Base-by-base conservation (phyloP, 2,888 invertebrate species). In the Adelphocoris suturalis region DNA sequence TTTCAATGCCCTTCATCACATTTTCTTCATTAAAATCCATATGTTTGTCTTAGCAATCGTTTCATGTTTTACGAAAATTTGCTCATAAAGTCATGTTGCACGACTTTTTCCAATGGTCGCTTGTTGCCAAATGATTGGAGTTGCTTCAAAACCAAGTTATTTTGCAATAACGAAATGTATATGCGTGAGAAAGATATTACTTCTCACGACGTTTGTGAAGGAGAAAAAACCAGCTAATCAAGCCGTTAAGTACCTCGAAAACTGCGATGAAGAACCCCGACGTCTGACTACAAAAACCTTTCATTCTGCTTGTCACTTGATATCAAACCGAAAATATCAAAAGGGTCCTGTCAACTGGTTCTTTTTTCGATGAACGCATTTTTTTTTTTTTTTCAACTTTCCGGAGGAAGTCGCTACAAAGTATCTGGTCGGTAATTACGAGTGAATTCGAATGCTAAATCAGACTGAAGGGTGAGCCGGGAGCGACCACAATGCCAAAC, bases 191-290 rank as follows among this genome's bases (percentile, higher is more conserved):
- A 75, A 5, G 46, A 0, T 46, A 3, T 37, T 57, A 13, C n/a
- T 48, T 23, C 47, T 48, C 48, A 81, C 81, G 47, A 23, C 7
- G 13, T 14, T 23, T 37, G n/a, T 46, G 28, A 37, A 37, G 37
- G 57, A 57, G 37, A 14, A 85, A 85, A 85, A 85, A 85, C 85
- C 23, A 13, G 85, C 85, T 46, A 85, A 85, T 85, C 85, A n/a
- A 61, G 85, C 85, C 85, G 85, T 85, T 37, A 85, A 85, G 85
- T 85, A 85, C 85, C 85, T n/a, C 11, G 52, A 82, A 52, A 68
- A 68, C 68, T 14, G 47, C 47, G 52, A 52, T 48, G 27, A 82
- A n/a, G n/a, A n/a, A n/a, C n/a, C n/a, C n/a, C n/a, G n/a, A 46
- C 14, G 16, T 76, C 46, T 27, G 23, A 28, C 80, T 46, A 46